phyloP scores from a whole-genome alignment of 2,113 vertebrate genomes.

The Urocolius indicus region DNA sequence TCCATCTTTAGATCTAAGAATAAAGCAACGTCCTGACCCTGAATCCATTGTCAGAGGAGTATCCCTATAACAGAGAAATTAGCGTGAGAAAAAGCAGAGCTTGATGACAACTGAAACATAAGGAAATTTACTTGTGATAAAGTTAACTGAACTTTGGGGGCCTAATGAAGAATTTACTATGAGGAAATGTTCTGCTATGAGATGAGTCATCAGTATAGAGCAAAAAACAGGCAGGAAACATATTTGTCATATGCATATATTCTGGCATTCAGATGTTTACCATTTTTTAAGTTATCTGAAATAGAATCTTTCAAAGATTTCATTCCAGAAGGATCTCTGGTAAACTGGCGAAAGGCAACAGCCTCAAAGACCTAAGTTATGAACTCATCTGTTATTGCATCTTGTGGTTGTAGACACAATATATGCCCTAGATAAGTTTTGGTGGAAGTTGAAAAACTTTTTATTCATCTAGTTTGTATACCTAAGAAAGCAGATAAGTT shows the following conservation, averaged over 20 bases:
- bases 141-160: not conserved
- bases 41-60: not conserved
- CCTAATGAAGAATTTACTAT: not conserved
- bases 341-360: not conserved
- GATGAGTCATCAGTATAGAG: not conserved
- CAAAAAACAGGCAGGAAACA: not conserved
- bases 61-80: not conserved
- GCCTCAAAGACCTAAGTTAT: not conserved
- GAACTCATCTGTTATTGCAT: not conserved
- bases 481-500: not conserved
- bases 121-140: not conserved
- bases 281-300: not conserved
- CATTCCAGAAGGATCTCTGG: not conserved
- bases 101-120: not conserved
- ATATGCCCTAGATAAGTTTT: not conserved
- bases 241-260: not conserved
- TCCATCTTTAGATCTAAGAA: not conserved
- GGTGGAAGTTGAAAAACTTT: not conserved
- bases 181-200: not conserved
- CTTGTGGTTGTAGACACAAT: not conserved
- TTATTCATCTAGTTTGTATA: not conserved
- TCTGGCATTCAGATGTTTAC: not conserved
- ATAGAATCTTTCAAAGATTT: not conserved
- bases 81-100: not conserved
- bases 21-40: not conserved